Evolutionary conservation across 2,888 invertebrate species (phyloP), one percentile per base, ranked within the genome.

Genomic region (Athalia cordata): DNA sequence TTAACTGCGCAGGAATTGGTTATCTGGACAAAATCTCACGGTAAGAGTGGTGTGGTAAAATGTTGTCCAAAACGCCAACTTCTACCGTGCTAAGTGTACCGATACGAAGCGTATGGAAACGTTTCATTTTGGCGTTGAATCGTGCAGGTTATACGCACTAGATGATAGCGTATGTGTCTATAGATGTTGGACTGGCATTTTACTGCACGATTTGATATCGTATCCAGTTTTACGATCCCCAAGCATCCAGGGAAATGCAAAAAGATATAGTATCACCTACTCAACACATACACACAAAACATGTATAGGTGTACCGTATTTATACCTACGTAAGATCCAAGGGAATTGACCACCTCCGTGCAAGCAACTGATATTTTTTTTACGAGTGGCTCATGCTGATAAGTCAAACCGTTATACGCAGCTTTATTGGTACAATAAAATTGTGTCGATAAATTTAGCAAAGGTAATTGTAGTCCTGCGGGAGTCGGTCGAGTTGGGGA

Each of bases 311-410:
- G 7, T 13, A 13, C 15, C 4, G n/a, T 62, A 62, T 7, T 13
- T 13, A 62, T 13, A 62, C 3, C 8, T 13, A 59, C 47, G 59
- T 66, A 66, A 77, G 52, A 77, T 66, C 65, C 67, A 55, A 77
- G 15, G 57, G 66, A 77, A 66, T 77, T 66, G 65, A 67, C 65
- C 65, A 47, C 47, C 57, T 47, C 66, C 55, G 55, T 47, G 57
- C 66, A 43, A 77, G 57, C 45, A 66, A 59, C 66, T 77, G 77
- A 77, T 77, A 77, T 57, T 15, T 65, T 57, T 65, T 77, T 66
- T 77, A 77, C 66, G 77, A 77, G 66, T 77, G 47, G 65, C 66
- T 66, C 45, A 77, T 55, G 29, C 77, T 77, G 77, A 77, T 77
- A 77, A 77, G 55, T 77, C 66, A 13, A 67, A 66, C 49, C 66